Percentiles rank a stretch among this genome's conserved stretches.
phyloP scores from a whole-genome alignment of 1,140 invertebrate genomes.

The Palaemon carinicauda region DNA sequence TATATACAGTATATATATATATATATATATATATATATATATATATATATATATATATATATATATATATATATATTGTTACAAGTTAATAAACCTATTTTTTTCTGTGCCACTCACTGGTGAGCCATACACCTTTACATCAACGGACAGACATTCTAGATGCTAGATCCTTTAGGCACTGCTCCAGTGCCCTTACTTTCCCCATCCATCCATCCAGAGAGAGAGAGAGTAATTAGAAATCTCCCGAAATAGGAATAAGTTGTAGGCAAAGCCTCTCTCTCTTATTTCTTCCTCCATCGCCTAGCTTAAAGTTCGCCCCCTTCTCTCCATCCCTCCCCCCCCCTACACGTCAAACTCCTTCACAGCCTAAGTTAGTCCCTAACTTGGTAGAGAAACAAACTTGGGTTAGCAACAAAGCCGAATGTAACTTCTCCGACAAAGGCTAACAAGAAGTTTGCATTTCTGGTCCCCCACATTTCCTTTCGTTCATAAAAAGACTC shows the following conservation, averaged over 20 bases:
- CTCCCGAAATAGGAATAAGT: not conserved
- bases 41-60: no score
- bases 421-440: constrained; percentile 48
- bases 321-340: not conserved
- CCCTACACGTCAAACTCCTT: not conserved
- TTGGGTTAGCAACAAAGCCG: constrained; percentile 40
- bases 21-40: no score
- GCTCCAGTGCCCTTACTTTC: no score
- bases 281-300: no score
- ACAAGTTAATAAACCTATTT: no score
- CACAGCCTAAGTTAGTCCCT: not conserved
- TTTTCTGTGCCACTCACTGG: no score
- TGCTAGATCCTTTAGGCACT: no score
- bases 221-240: not conserved
- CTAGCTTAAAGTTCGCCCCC: not conserved
- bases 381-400: constrained; percentile 27
- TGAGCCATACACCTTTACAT: no score
- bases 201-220: no score
- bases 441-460: constrained; percentile 51
- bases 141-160: no score
- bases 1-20: no score
- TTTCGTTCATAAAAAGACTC: constrained; percentile 34
- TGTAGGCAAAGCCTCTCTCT: not conserved
- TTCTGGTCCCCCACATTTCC: constrained; percentile 28
- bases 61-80: no score